Conservation (phyloP, 2,797 vertebrate species). For the Cryptoprocta ferox region DNA sequence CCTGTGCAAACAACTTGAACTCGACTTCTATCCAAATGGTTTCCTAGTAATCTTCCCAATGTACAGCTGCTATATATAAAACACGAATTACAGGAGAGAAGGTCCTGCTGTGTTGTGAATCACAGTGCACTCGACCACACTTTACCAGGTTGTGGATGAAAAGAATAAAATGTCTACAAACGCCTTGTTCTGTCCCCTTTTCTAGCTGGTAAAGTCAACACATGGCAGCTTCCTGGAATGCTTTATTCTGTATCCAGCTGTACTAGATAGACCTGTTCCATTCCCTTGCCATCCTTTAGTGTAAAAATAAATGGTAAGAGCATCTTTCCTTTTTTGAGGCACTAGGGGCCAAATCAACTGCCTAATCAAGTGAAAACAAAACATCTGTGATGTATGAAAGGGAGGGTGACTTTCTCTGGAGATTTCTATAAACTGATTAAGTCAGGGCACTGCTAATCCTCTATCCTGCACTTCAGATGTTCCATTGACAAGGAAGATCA, state of each 20-base stretch:
- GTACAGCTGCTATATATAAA: conserved; percentile 48
- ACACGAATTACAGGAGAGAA: not conserved
- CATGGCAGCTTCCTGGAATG: not conserved
- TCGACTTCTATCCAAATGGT: not conserved
- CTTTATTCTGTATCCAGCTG: conserved; percentile 18
- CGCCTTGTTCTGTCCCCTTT: conserved; percentile 36
- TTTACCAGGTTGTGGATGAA: conserved; percentile 63
- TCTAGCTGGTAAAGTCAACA: not conserved
- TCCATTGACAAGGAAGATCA: conserved; percentile 67
- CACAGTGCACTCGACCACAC: not conserved
- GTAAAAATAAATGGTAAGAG: not conserved
- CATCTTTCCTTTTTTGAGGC: conserved; percentile 39
- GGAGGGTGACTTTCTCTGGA: conserved; percentile 62
- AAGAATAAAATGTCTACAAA: conserved; percentile 55
- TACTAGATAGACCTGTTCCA: not conserved
- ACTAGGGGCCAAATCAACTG: conserved; percentile 58
- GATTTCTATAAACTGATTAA: conserved; percentile 82
- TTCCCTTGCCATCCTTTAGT: not conserved
- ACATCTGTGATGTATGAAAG: conserved; percentile 54
- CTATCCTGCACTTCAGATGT: conserved; percentile 59
- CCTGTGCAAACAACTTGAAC: conserved; percentile 43
- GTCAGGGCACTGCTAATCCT: conserved; percentile 60
- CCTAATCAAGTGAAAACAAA: conserved; percentile 72
- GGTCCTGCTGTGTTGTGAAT: conserved; percentile 55
- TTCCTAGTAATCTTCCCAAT: conserved; percentile 12